These are phyloP conservation scores for Siphlonurus alternatus DNA, from an alignment of 2,888 invertebrate genomes.

Conservation along the genomic window DNA sequence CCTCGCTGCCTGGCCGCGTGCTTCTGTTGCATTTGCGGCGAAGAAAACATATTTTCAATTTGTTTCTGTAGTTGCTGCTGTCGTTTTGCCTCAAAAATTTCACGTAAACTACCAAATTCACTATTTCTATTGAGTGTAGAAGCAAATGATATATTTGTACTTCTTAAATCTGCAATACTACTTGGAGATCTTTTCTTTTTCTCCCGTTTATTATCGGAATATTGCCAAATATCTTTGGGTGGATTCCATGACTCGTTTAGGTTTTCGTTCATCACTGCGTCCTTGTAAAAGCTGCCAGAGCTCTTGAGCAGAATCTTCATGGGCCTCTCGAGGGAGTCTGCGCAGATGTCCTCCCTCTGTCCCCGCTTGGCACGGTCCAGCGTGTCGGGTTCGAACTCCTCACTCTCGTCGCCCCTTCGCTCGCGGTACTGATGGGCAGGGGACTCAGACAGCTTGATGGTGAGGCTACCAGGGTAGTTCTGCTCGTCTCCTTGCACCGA, in stretches of 20 bases:
- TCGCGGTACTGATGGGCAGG: constrained; percentile 51
- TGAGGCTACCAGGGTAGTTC: constrained; percentile 57
- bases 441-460: constrained; percentile 69
- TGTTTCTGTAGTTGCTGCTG: background rate
- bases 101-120: background rate
- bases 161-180: constrained; percentile 2
- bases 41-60: background rate
- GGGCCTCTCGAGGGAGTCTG: constrained; percentile 37
- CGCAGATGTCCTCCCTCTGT: constrained; percentile 16
- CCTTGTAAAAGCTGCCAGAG: constrained; percentile 50
- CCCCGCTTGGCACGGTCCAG: constrained; percentile 58
- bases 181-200: background rate
- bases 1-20: background rate
- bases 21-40: background rate
- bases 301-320: constrained; percentile 41
- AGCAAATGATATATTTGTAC: background rate
- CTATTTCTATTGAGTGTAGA: background rate
- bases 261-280: constrained; percentile 16
- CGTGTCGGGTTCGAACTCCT: constrained; percentile 73
- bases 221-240: background rate
- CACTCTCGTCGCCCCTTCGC: constrained; percentile 45
- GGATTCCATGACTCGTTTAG: background rate
- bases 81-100: constrained; percentile 3
- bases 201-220: background rate
- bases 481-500: background rate